Evolutionary conservation across 2,888 invertebrate species (phyloP).

Genomic region (Drosophila macrospina): DNA sequence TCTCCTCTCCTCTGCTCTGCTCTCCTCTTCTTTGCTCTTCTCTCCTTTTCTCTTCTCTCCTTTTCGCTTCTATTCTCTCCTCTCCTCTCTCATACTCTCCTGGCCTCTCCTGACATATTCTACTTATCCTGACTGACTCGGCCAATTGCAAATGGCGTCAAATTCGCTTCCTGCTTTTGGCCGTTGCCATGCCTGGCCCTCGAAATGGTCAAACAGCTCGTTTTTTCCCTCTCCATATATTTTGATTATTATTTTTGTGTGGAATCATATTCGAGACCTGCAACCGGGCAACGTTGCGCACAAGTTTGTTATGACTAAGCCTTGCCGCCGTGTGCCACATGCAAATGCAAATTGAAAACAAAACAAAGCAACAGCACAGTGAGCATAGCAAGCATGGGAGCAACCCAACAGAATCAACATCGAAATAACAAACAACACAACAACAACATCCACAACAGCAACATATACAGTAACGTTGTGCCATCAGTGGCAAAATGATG

Average conservation of each 20-base stretch:
- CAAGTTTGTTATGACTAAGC: slow-evolving; percentile 49
- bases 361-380: slow-evolving; percentile 7
- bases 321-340: slow-evolving; percentile 43
- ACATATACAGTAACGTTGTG: slow-evolving; percentile 8
- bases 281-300: slow-evolving; percentile 51
- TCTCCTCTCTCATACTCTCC: not conserved
- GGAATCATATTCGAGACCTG: slow-evolving; percentile 44
- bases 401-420: slow-evolving; percentile 29
- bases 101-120: slow-evolving; percentile 5
- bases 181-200: slow-evolving; percentile 35
- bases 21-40: not conserved
- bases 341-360: slow-evolving; percentile 45
- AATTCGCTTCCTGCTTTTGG: slow-evolving; percentile 38
- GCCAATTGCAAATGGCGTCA: slow-evolving; percentile 39
- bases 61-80: no score
- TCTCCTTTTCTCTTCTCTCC: not conserved
- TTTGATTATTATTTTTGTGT: slow-evolving; percentile 16
- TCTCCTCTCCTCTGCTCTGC: not conserved
- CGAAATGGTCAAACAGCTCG: slow-evolving; percentile 63
- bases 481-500: slow-evolving; percentile 44
- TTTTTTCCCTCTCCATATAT: slow-evolving; percentile 17
- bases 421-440: slow-evolving; percentile 19
- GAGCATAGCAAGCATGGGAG: slow-evolving; percentile 25
- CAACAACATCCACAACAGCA: slow-evolving; percentile 12
- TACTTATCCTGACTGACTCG: slow-evolving; percentile 9